These are phyloP conservation scores for Eurytoma adleriae DNA, from an alignment of 2,888 invertebrate species.

Conservation along the genomic window DNA sequence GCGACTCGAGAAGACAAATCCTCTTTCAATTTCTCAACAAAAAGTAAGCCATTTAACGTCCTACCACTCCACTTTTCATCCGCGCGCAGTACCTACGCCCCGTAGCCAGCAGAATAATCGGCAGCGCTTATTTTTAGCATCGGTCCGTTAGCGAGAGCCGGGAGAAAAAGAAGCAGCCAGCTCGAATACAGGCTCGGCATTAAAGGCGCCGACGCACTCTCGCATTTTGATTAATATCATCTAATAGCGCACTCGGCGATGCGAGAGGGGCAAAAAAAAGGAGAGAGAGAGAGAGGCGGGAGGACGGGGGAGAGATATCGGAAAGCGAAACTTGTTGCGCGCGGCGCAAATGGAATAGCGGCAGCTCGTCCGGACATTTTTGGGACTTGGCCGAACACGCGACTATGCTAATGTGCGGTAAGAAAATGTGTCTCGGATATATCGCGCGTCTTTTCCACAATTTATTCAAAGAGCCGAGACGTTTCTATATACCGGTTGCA, in stretches of 20 bases:
- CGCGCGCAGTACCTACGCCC: no score
- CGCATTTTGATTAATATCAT: slow-evolving; percentile 48
- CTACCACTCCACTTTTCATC: no score
- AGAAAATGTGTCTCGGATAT: slow-evolving; percentile 42
- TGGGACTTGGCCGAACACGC: slow-evolving; percentile 18
- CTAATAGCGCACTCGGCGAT: background rate
- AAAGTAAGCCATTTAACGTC: no score
- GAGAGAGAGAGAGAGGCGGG: background rate
- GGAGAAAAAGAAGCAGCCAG: no score
- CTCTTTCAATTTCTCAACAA: no score
- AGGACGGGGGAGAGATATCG: slow-evolving; percentile 12
- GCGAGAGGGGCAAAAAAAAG: slow-evolving; percentile 9
- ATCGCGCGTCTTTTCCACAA: slow-evolving; percentile 16
- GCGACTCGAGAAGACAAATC: no score
- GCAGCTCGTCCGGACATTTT: slow-evolving; percentile 27
- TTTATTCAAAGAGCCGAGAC: slow-evolving; percentile 1
- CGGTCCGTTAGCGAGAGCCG: no score
- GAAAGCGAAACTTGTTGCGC: slow-evolving; percentile 33
- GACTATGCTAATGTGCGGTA: slow-evolving; percentile 44
- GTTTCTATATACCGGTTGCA: background rate
- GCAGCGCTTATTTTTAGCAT: no score
- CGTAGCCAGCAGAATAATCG: no score
- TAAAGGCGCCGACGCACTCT: slow-evolving; percentile 30
- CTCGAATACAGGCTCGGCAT: background rate
- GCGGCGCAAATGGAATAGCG: background rate